Evolutionary conservation across 2,888 invertebrate genomes (phyloP), one percentile per base, ranked within the genome.

Genomic region (Rhogogaster chlorosoma): DNA sequence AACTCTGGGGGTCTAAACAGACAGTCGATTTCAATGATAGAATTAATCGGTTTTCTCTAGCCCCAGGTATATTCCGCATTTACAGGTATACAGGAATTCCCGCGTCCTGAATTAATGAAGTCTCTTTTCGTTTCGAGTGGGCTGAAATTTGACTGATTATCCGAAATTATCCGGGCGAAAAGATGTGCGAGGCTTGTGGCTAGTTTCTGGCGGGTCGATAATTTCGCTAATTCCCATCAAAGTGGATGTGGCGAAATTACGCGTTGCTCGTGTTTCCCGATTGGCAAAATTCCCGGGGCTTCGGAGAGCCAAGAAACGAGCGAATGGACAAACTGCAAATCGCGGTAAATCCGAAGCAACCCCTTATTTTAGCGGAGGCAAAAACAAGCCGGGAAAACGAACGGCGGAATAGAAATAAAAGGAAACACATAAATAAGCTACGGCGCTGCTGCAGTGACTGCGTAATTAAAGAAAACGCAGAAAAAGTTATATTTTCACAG

Each of bases 291-390:
- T 67, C 67, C 67, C 29, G 26, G 67, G 42, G 22, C 0, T 42
- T 42, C 5, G 6, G 29, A 18, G 49, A 77, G 77, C 45, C 29
- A 53, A 53, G 29, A 45, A 75, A 53, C 22, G 29, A 77, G 53
- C 22, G 73, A 73, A 73, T 18, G 42, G 32, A 73, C 26, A 18
- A 73, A 42, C 73, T 73, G 26, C 22, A 38, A 73, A 73, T 42
- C 49, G 77, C 45, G 77, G 75, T 77, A 77, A 77, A 77, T 77
- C 49, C 18, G 29, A 10, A 22, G 29, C 45, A 77, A 53, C 77
- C 49, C 53, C 77, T 77, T 77, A 77, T 77, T 77, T 49, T 32
- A 77, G 2, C 26, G 32, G 32, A 32, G 9, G 49, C 5, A 53
- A 7, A 29, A 29, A 29, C 2, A 18, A 15, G 9, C 0, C 4